Conservation (phyloP, 2,113 vertebrate genomes). For the Orthonyx spaldingii region DNA sequence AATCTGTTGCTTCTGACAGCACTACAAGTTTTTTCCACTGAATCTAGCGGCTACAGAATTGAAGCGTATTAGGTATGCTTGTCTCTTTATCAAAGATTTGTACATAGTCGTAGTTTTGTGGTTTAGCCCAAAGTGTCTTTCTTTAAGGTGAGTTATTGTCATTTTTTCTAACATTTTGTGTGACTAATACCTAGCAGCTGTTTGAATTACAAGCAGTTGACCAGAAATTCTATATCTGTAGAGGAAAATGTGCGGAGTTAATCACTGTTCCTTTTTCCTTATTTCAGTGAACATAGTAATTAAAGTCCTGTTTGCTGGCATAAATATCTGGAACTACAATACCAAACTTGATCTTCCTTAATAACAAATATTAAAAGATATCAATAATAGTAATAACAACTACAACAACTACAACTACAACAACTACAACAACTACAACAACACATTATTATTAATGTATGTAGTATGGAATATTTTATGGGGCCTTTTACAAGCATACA, state of each 20-base stretch:
- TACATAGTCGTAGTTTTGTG: background rate
- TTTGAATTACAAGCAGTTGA: background rate
- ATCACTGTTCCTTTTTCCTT: background rate
- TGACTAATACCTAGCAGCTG: background rate
- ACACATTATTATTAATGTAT: background rate
- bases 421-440: background rate
- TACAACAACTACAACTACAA: background rate
- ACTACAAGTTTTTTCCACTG: background rate
- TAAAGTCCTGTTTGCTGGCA: background rate
- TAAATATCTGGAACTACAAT: background rate
- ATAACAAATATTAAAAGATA: background rate
- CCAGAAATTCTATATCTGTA: background rate
- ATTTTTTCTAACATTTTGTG: background rate
- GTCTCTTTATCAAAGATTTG: background rate
- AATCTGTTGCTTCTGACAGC: background rate
- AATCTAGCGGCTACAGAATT: background rate
- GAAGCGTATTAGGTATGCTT: background rate
- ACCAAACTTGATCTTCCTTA: background rate
- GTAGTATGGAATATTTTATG: background rate
- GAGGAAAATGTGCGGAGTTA: background rate
- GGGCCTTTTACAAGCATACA: background rate
- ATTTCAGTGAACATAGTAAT: background rate
- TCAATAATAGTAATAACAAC: accelerated
- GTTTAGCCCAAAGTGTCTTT: background rate
- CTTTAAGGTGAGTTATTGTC: background rate